Evolutionary conservation across 2,797 vertebrate species (phyloP).

Genomic region (Hoplostethus atlanticus): DNA sequence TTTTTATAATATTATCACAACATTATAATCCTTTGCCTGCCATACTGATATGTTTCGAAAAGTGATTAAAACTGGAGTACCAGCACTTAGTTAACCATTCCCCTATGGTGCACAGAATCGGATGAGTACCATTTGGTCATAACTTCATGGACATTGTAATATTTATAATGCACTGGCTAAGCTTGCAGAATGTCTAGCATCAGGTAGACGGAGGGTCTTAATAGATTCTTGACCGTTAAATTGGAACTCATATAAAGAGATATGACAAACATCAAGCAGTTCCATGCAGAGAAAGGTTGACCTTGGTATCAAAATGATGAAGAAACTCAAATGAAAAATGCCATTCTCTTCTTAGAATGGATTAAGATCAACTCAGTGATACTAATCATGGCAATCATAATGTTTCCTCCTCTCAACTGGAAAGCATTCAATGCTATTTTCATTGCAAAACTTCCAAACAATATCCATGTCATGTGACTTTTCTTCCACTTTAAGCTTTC

Average conservation of each 20-base stretch:
- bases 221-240: too few relatives aligned
- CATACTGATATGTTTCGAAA: slow-evolving; percentile 34
- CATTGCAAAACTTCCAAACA: neutral
- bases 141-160: slow-evolving; percentile 11
- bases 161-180: slow-evolving; percentile 7
- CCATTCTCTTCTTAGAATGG: slow-evolving; percentile 19
- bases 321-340: neutral
- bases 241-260: too few relatives aligned
- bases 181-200: neutral
- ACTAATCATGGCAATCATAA: neutral
- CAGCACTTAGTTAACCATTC: slow-evolving; percentile 4
- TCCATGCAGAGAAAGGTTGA: neutral
- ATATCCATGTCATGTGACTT: neutral
- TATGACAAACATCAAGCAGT: neutral
- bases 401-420: neutral
- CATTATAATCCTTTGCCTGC: neutral
- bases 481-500: slow-evolving; percentile 3
- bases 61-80: slow-evolving; percentile 13
- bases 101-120: slow-evolving; percentile 12
- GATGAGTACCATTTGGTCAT: slow-evolving; percentile 46
- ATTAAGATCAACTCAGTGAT: neutral
- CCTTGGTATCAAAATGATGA: neutral
- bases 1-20: slow-evolving; percentile 28
- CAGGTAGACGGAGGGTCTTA: neutral
- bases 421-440: neutral